These are phyloP conservation scores for Etia nguti DNA, from an alignment of 2,113 vertebrate species.

Conservation along the genomic window DNA sequence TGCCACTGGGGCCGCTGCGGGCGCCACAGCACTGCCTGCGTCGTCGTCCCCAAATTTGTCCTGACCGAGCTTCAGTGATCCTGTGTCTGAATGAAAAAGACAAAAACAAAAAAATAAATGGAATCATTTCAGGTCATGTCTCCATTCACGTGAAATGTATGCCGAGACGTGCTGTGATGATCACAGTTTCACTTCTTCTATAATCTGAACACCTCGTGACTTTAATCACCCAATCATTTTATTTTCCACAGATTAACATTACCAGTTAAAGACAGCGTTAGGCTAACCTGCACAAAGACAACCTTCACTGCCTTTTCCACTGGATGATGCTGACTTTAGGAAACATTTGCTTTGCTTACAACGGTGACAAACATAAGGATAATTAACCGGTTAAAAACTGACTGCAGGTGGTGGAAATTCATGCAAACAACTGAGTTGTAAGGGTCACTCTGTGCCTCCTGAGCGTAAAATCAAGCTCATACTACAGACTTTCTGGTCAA, in stretches of 20 bases:
- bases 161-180: background rate
- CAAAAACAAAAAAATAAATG: background rate
- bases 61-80: slow-evolving; percentile 70
- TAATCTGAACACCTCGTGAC: background rate
- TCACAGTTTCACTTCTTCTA: background rate
- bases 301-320: background rate
- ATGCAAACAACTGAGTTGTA: background rate
- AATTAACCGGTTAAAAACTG: background rate
- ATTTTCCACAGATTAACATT: accelerated
- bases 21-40: slow-evolving; percentile 38
- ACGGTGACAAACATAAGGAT: background rate
- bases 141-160: background rate
- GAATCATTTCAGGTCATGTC: background rate
- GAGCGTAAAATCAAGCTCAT: background rate
- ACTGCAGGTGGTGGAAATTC: background rate
- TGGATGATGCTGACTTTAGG: background rate
- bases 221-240: background rate
- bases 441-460: background rate
- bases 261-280: background rate
- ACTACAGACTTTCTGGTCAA: background rate
- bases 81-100: slow-evolving; percentile 69
- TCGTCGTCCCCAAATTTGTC: slow-evolving; percentile 60
- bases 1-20: slow-evolving; percentile 27
- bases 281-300: background rate
- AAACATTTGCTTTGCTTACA: background rate